phyloP scores from a whole-genome alignment of 2,113 vertebrate genomes.

The Gymnocephalus cernua region DNA sequence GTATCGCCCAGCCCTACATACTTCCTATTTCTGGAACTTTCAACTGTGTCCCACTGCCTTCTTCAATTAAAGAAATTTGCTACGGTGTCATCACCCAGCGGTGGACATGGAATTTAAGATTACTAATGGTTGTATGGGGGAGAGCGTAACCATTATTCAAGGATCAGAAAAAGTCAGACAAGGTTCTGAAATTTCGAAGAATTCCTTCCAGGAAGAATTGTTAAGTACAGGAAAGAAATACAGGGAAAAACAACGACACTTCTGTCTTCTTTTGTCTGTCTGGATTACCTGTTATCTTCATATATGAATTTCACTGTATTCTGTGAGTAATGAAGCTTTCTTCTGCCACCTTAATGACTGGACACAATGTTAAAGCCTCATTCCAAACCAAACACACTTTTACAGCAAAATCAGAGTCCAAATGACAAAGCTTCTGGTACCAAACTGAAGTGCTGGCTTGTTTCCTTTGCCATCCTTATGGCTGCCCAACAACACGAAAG shows the following conservation, averaged over 20 bases:
- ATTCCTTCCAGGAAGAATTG: neutral
- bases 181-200: neutral
- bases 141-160: too few species aligned
- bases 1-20: too few species aligned
- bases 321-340: neutral
- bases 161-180: too few species aligned
- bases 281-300: neutral
- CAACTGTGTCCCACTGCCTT: too few species aligned
- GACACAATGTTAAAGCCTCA: slow-evolving; percentile 22
- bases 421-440: slow-evolving; percentile 50
- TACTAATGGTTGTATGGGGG: neutral
- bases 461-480: slow-evolving; percentile 30
- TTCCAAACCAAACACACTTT: slow-evolving; percentile 44
- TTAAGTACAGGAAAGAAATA: too few species aligned
- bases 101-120: too few species aligned
- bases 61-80: too few species aligned
- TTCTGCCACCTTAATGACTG: slow-evolving; percentile 28
- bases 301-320: slow-evolving; percentile 1
- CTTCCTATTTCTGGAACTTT: too few species aligned
- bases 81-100: too few species aligned
- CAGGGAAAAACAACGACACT: neutral
- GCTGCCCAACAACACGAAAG: slow-evolving; percentile 13
- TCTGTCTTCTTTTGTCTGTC: neutral
- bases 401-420: slow-evolving; percentile 35
- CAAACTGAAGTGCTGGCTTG: slow-evolving; percentile 13